Conservation (phyloP, 2,797 vertebrate genomes). For the Micropoecilia bifurca region DNA sequence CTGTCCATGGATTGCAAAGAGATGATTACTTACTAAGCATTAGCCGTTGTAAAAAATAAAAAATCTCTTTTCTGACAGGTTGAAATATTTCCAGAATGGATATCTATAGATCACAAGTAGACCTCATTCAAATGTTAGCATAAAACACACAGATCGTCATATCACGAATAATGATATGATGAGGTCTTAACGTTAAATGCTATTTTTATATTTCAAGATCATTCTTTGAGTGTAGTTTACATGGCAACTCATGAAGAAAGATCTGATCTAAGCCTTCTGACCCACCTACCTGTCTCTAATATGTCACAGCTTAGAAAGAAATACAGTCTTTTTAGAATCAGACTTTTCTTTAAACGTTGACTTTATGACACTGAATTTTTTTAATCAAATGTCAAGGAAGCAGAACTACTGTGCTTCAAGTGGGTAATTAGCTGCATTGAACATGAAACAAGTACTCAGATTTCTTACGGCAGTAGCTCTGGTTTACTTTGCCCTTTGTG, state of each 20-base stretch:
- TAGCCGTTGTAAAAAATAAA: slow-evolving; percentile 14
- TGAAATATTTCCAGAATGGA: slow-evolving; percentile 3
- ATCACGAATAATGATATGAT: slow-evolving; percentile 3
- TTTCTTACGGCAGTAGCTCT: slow-evolving; percentile 30
- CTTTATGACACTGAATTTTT: slow-evolving; percentile 4
- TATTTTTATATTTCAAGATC: slow-evolving; percentile 6
- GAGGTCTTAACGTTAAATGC: background rate
- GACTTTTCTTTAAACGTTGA: background rate
- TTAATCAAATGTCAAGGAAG: slow-evolving; percentile 37
- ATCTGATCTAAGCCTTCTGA: slow-evolving; percentile 23
- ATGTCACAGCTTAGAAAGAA: slow-evolving; percentile 11
- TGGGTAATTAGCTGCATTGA: slow-evolving; percentile 46
- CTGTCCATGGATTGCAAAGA: background rate
- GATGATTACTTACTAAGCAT: slow-evolving; percentile 34
- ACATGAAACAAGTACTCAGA: slow-evolving; percentile 51
- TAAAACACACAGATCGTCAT: background rate
- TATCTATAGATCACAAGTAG: background rate
- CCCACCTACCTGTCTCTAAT: slow-evolving; percentile 23
- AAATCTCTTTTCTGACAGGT: background rate
- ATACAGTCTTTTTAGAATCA: background rate
- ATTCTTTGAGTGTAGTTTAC: slow-evolving; percentile 17
- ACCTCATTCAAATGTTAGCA: background rate
- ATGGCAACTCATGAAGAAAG: slow-evolving; percentile 8
- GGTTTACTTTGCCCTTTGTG: slow-evolving; percentile 27
- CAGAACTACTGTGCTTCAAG: slow-evolving; percentile 21